These are phyloP conservation scores for Anas platyrhynchos DNA, from an alignment of 2,113 vertebrate genomes.

Conservation along the genomic window DNA sequence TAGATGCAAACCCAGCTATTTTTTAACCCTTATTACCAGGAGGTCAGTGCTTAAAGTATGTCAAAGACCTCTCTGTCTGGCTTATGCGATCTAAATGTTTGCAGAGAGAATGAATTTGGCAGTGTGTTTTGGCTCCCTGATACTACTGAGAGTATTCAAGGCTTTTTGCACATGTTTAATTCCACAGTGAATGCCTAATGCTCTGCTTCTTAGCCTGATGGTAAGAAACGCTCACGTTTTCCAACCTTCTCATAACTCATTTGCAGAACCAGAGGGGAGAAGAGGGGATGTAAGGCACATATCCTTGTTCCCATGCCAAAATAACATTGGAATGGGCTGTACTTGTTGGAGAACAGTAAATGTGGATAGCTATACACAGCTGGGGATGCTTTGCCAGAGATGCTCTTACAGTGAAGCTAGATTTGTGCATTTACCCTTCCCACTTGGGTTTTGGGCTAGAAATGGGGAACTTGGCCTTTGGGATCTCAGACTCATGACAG, in stretches of 20 bases:
- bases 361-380: background rate
- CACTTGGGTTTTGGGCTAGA: background rate
- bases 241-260: background rate
- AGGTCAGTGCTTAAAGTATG: background rate
- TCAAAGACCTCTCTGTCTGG: background rate
- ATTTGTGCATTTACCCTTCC: background rate
- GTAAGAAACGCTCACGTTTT: background rate
- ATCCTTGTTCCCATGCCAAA: background rate
- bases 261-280: background rate
- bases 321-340: background rate
- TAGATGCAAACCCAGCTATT: background rate
- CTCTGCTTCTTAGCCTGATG: slow-evolving; percentile 22
- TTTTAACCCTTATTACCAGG: slow-evolving; percentile 8
- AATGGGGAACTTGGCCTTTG: background rate
- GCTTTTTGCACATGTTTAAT: background rate
- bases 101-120: background rate
- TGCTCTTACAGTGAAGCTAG: background rate
- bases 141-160: background rate
- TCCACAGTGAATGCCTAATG: slow-evolving; percentile 6
- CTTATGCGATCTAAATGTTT: background rate
- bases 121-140: background rate
- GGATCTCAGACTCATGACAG: background rate
- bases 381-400: background rate
- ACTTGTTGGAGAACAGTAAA: background rate
- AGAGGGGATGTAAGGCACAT: background rate